Conservation (phyloP, 53 echinoderm and acorn worm species). For the Holothuria scabra region DNA sequence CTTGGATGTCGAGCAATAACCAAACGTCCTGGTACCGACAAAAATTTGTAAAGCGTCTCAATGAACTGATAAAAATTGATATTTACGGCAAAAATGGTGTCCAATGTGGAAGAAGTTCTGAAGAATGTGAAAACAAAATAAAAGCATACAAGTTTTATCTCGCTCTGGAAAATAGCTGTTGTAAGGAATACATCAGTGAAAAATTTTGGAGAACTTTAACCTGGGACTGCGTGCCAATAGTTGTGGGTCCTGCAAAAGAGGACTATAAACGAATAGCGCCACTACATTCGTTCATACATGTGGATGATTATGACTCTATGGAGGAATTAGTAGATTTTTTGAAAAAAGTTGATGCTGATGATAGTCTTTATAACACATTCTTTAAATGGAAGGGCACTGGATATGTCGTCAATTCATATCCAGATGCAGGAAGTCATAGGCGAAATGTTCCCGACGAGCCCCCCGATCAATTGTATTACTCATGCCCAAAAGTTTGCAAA, state of each 20-base stretch:
- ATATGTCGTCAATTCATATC: not conserved
- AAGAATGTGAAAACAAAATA: conserved; percentile 32
- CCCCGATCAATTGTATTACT: conserved; percentile 17
- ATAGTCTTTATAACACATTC: conserved; percentile 22
- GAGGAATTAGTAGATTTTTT: conserved; percentile 18
- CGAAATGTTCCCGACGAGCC: not conserved
- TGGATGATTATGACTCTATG: conserved; percentile 38
- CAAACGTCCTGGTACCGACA: conserved; percentile 34
- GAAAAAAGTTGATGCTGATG: conserved; percentile 11
- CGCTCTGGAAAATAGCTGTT: conserved; percentile 44
- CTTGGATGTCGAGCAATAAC: conserved; percentile 48
- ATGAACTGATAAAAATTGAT: conserved; percentile 7
- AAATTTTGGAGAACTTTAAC: conserved; percentile 39
- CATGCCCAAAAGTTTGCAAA: conserved; percentile 10
- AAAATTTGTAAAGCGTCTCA: not conserved
- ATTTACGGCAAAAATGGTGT: conserved; percentile 3
- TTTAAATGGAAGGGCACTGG: conserved; percentile 28
- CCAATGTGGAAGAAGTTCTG: not conserved
- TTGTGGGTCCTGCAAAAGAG: conserved; percentile 9
- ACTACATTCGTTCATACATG: conserved; percentile 40
- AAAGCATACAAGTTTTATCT: conserved; percentile 46
- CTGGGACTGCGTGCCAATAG: conserved; percentile 38
- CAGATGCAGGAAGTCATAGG: conserved; percentile 4
- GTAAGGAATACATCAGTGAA: conserved; percentile 40
- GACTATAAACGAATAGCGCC: conserved; percentile 27